These are phyloP conservation scores for Heterotilapia buettikoferi DNA, from an alignment of 2,113 vertebrate genomes.

Conservation along the genomic window DNA sequence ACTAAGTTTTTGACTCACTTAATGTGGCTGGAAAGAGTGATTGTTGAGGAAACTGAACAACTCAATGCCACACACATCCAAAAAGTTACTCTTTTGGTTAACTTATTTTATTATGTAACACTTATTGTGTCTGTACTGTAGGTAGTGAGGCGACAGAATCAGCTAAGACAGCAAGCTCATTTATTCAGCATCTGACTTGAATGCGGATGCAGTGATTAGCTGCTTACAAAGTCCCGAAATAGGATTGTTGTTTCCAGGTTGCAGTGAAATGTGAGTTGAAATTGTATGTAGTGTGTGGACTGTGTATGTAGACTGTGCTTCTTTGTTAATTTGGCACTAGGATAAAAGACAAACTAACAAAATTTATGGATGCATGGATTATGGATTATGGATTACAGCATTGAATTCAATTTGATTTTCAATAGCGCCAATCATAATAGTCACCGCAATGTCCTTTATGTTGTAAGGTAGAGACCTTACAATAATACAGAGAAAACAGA, in stretches of 20 bases:
- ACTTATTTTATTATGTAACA: accelerated
- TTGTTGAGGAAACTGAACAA: background rate
- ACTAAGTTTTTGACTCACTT: background rate
- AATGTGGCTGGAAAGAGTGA: background rate
- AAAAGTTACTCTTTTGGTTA: background rate
- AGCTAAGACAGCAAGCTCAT: background rate
- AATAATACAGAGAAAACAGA: background rate
- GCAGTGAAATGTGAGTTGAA: background rate
- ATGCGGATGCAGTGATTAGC: background rate
- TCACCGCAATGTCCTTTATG: accelerated
- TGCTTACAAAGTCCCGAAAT: background rate
- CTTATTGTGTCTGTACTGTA: background rate
- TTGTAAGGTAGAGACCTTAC: background rate
- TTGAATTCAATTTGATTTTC: background rate
- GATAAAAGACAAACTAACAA: background rate
- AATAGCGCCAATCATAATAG: background rate
- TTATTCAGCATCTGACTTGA: background rate
- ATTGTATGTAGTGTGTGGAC: background rate
- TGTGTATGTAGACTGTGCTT: background rate
- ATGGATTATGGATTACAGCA: background rate
- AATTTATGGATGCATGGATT: background rate
- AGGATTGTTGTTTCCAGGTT: background rate
- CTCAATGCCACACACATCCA: background rate
- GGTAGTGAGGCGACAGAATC: background rate
- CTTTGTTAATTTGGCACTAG: background rate